phyloP scores from a whole-genome alignment of 2,888 invertebrate species.

The Schizotus pectinicornis region DNA sequence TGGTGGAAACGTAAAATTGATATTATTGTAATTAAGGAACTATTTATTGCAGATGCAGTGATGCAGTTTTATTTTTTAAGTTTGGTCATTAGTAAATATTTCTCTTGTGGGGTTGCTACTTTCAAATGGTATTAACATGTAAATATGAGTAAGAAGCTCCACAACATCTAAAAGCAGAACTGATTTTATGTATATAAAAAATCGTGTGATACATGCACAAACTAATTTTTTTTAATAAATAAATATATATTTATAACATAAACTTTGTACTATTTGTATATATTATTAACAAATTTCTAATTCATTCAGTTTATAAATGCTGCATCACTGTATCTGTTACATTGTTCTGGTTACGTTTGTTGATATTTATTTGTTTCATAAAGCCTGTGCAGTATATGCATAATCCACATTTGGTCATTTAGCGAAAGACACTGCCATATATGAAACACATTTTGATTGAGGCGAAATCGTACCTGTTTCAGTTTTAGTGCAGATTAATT shows the following conservation, averaged over 20 bases:
- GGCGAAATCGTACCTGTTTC: constrained; percentile 13
- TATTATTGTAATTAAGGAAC: constrained; percentile 15
- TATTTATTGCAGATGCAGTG: constrained; percentile 34
- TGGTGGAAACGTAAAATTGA: constrained; percentile 28
- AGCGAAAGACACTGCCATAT: constrained; percentile 40
- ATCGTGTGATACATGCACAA: constrained; percentile 17
- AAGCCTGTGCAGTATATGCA: constrained; percentile 37
- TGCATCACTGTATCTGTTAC: constrained; percentile 39
- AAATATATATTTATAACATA: constrained; percentile 28
- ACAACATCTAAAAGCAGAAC: constrained; percentile 6
- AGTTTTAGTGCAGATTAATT: constrained; percentile 21
- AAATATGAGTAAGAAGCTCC: constrained; percentile 26
- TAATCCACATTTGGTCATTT: constrained; percentile 26
- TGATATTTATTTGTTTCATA: constrained; percentile 12
- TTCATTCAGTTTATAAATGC: constrained; percentile 26
- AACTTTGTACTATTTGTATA: constrained; percentile 19
- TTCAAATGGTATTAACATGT: constrained; percentile 36
- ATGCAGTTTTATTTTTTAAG: constrained; percentile 33
- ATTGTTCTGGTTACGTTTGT: constrained; percentile 10
- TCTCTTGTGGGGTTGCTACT: neutral
- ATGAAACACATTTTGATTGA: constrained; percentile 19
- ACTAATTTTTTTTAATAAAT: constrained; percentile 12
- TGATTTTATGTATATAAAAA: neutral
- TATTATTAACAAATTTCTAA: constrained; percentile 14
- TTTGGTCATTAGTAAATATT: constrained; percentile 13